These are phyloP conservation scores for Anarrhichthys ocellatus DNA, from an alignment of 2,113 vertebrate genomes.

Conservation along the genomic window DNA sequence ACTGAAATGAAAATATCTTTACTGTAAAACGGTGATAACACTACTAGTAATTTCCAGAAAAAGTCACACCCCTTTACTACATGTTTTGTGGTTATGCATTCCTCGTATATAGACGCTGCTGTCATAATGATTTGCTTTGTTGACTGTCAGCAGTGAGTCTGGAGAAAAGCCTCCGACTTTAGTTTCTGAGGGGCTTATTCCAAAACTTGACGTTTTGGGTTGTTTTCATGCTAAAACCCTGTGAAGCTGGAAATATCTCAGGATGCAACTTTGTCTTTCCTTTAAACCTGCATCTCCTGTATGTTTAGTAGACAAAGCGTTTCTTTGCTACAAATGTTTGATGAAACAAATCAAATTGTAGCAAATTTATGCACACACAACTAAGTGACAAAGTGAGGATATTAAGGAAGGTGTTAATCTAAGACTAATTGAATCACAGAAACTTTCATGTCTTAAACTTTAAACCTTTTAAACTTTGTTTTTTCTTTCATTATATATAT, in stretches of 20 bases:
- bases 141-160: background rate
- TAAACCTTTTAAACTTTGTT: background rate
- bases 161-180: background rate
- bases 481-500: background rate
- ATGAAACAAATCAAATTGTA: background rate
- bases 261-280: background rate
- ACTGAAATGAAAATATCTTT: background rate
- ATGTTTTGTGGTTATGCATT: slow-evolving; percentile 34
- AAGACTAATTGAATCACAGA: background rate
- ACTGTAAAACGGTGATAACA: background rate
- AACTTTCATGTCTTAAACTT: background rate
- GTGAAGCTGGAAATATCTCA: background rate
- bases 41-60: slow-evolving; percentile 4
- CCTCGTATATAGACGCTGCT: slow-evolving; percentile 16
- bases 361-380: background rate
- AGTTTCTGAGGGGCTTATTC: background rate
- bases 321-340: background rate
- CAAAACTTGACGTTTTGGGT: background rate
- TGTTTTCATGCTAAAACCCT: background rate
- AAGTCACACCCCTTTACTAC: slow-evolving; percentile 6
- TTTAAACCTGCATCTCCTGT: background rate
- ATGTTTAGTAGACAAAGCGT: background rate
- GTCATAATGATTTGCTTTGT: background rate
- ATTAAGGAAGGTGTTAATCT: background rate
- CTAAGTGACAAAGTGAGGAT: background rate